Base-by-base conservation (phyloP, 2,888 invertebrate genomes). In the Abrostola triplasia region DNA sequence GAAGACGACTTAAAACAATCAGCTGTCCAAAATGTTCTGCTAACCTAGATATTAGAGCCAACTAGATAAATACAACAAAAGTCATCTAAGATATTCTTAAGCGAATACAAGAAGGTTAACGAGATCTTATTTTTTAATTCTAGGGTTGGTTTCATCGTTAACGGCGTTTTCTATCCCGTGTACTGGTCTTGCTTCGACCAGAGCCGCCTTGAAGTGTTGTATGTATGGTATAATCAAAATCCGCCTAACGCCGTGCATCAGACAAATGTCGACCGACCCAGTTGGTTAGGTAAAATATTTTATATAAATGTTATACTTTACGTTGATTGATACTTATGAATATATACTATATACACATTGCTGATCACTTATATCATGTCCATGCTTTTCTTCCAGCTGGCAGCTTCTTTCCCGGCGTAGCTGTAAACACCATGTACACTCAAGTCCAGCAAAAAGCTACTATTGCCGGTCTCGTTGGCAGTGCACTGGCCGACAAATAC, bases 131-230 rank as follows among this genome's bases (percentile, higher is more conserved):
- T 24, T 24, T 24, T 24, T 24, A 24, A 1, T 24, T 24, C 38
- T 76, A 94, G 95, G 63, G 90, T 95, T 38, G 96, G 96, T 1
- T 96, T 95, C 82, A 80, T 85, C 36, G 89, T 95, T 0, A 84
- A 90, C 65, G 85, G 86, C 12, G 84, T 88, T 8, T 95, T 96
- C 82, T 87, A 95, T 67, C 88, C 91, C 13, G 80, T 92, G 7
- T 95, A 95, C 73, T 91, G 89, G 74, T 90, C 95, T 0, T 96
- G 96, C 83, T 96, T 95, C 75, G 94, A 96, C 82, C 88, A 91
- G 42, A 82, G 76, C 5, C 86, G 90, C 0, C 85, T 95, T 59
- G 94, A 93, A 72, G 93, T 95, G 0, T 77, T 95, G 8, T 96
- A 96, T 73, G 94, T 95, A 0, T 91, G 93, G 84, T 93, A 92